These are phyloP conservation scores for Patella pellucida DNA, from an alignment of 2,888 invertebrate species.

Conservation along the genomic window DNA sequence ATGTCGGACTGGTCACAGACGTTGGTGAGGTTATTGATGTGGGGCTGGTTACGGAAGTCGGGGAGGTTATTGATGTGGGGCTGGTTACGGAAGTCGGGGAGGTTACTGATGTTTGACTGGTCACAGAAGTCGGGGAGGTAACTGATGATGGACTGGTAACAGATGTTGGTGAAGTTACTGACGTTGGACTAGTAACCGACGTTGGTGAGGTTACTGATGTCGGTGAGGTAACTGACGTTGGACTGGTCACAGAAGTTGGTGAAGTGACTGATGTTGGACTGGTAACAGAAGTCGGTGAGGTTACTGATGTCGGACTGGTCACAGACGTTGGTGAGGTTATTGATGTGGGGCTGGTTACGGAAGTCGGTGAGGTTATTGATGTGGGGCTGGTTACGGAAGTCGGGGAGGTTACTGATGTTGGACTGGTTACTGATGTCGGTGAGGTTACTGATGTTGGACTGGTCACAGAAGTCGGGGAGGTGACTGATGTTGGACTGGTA, in stretches of 20 bases:
- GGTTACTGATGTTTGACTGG: background rate
- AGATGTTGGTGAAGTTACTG: background rate
- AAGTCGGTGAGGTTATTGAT: background rate
- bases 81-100: no score
- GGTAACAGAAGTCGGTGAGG: background rate
- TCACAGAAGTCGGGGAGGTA: background rate
- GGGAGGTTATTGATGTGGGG: background rate
- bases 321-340: background rate
- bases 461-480: no score
- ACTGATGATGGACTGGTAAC: background rate
- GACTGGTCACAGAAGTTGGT: background rate
- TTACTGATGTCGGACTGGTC: background rate
- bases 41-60: background rate
- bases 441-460: no score
- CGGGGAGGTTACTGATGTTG: background rate
- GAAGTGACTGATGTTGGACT: background rate
- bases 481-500: background rate
- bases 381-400: background rate
- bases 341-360: background rate
- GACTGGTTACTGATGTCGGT: background rate
- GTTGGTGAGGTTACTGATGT: background rate
- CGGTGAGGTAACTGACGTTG: background rate
- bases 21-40: background rate
- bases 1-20: background rate
- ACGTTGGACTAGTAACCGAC: no score